A percentile compares a stretch with the other conserved stretches of the same genome.
phyloP scores from a whole-genome alignment of 2,797 vertebrate genomes.

The Lutra lutra region DNA sequence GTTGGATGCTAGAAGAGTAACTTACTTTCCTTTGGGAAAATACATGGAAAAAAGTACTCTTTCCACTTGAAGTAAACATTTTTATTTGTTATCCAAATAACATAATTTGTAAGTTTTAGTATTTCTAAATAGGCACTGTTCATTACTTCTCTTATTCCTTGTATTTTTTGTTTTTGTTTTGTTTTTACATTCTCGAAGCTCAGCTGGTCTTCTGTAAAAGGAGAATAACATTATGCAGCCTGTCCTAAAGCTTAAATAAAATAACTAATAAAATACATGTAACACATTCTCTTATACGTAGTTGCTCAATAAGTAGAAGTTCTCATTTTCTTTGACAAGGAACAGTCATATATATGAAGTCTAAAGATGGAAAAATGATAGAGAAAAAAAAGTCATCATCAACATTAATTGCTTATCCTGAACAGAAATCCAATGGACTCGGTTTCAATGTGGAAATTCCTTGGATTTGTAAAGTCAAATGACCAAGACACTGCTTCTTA shows the following conservation, averaged over 20 bases:
- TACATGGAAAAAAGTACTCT: neutral
- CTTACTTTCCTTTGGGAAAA: neutral
- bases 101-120: neutral
- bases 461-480: neutral
- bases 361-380: neutral
- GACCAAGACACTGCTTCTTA: neutral
- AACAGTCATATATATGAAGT: neutral
- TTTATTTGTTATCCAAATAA: slow-evolving; percentile 14
- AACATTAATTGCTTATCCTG: neutral
- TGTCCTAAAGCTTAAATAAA: neutral
- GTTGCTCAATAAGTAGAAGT: neutral
- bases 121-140: neutral
- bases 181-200: neutral
- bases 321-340: neutral
- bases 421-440: neutral
- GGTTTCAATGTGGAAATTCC: neutral
- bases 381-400: neutral
- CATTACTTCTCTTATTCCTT: neutral
- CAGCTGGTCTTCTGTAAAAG: neutral
- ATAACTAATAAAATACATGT: neutral
- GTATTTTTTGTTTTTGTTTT: neutral
- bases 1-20: neutral
- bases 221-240: neutral
- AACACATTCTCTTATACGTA: neutral
- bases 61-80: neutral